These are phyloP conservation scores for Mirza zaza DNA, from an alignment of 2,113 vertebrate genomes.

Conservation along the genomic window DNA sequence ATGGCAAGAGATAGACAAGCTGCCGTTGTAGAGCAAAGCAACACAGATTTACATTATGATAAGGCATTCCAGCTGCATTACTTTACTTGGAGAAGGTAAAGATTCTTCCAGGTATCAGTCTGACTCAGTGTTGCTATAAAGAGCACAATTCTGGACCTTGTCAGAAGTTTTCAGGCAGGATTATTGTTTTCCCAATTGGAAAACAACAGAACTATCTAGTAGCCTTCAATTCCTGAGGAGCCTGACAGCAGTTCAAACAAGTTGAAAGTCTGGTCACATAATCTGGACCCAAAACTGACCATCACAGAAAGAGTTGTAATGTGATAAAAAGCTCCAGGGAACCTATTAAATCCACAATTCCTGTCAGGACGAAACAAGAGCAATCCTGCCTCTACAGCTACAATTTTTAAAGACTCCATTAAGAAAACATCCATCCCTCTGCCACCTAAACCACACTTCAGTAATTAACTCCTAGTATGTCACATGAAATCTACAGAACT, in stretches of 20 bases:
- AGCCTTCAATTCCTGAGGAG: constrained; percentile 16
- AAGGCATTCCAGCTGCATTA: constrained; percentile 29
- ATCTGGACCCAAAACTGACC: constrained; percentile 52
- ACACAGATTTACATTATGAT: constrained; percentile 58
- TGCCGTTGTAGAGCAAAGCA: neutral
- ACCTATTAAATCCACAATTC: constrained; percentile 56
- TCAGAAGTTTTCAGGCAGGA: constrained; percentile 42
- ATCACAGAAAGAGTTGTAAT: constrained; percentile 68
- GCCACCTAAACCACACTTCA: neutral
- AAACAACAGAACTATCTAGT: constrained; percentile 49
- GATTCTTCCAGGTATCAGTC: constrained; percentile 16
- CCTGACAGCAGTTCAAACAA: constrained; percentile 29
- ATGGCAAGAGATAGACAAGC: constrained; percentile 30
- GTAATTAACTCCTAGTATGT: constrained; percentile 6
- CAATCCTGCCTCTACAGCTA: constrained; percentile 9
- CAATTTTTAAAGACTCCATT: constrained; percentile 27
- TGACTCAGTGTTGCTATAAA: constrained; percentile 43
- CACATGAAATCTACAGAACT: neutral
- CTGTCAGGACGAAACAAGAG: constrained; percentile 57
- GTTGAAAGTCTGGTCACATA: constrained; percentile 65
- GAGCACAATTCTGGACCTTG: neutral
- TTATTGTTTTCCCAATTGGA: neutral
- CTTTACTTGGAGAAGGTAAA: constrained; percentile 48
- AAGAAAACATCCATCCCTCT: constrained; percentile 17
- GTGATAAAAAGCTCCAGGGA: constrained; percentile 62